Conservation (phyloP, 2,888 invertebrate genomes). For the Tuberolachnus salignus region DNA sequence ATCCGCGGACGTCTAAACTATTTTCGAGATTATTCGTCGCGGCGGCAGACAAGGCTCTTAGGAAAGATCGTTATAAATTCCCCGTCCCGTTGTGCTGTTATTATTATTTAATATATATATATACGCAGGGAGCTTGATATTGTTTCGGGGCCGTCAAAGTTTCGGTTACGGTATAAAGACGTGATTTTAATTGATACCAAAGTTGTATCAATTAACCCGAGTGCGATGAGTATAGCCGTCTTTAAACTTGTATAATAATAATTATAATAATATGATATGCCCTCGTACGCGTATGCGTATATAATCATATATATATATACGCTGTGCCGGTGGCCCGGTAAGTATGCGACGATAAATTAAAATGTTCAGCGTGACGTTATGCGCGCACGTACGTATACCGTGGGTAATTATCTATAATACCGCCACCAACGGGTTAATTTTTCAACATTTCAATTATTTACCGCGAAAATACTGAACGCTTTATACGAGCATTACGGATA, state of each 20-base stretch:
- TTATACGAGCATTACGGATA: no score
- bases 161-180: not conserved
- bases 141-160: slow-evolving; percentile 14
- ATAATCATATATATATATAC: not conserved
- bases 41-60: no score
- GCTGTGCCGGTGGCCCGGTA: not conserved
- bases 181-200: slow-evolving; percentile 15
- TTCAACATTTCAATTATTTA: not conserved
- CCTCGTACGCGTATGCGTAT: no score
- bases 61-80: no score
- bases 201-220: slow-evolving; percentile 42
- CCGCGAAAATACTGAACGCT: no score
- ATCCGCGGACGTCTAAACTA: no score
- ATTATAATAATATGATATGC: no score
- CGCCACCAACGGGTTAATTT: slow-evolving; percentile 27
- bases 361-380: not conserved
- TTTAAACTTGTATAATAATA: slow-evolving; percentile 18
- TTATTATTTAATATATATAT: no score
- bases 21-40: no score
- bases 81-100: no score
- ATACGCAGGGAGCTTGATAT: not conserved
- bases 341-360: not conserved
- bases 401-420: no score
- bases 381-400: not conserved
- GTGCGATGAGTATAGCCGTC: not conserved